Conservation (phyloP, 2,888 invertebrate species). For the Sepiola atlantica region DNA sequence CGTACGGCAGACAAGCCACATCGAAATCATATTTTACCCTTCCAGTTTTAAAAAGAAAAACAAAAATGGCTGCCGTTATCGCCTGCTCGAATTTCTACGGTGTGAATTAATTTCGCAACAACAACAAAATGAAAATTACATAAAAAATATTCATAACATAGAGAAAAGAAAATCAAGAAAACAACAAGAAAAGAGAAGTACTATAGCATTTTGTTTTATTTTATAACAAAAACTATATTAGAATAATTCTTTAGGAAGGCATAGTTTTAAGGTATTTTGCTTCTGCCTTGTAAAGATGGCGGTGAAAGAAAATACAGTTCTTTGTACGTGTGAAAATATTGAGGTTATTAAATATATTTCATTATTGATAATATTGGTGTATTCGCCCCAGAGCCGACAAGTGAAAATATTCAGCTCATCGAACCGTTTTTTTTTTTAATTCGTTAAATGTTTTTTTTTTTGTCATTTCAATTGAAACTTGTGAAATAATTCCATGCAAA, state of each 20-base stretch:
- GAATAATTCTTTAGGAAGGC: neutral
- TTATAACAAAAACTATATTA: neutral
- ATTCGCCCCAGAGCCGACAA: neutral
- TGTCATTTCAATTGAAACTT: neutral
- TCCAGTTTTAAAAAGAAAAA: neutral
- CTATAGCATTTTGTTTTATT: neutral
- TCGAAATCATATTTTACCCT: neutral
- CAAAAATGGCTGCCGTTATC: neutral
- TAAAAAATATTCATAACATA: neutral
- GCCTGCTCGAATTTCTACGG: neutral
- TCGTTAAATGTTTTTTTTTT: neutral
- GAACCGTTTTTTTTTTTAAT: neutral
- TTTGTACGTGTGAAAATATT: neutral
- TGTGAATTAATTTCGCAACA: neutral
- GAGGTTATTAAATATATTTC: conserved; percentile 16
- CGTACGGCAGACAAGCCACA: neutral
- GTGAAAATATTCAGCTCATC: neutral
- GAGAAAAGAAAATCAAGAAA: neutral
- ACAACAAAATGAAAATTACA: neutral
- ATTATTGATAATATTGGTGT: neutral
- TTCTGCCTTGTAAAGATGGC: neutral
- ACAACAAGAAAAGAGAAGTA: neutral
- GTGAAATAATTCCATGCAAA: neutral
- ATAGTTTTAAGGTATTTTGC: conserved; percentile 32
- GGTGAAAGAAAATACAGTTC: neutral